A percentile compares a stretch with the other conserved stretches of the same genome.
phyloP scores from a whole-genome alignment of 2,888 invertebrate species.

The Heliconius hortense region DNA sequence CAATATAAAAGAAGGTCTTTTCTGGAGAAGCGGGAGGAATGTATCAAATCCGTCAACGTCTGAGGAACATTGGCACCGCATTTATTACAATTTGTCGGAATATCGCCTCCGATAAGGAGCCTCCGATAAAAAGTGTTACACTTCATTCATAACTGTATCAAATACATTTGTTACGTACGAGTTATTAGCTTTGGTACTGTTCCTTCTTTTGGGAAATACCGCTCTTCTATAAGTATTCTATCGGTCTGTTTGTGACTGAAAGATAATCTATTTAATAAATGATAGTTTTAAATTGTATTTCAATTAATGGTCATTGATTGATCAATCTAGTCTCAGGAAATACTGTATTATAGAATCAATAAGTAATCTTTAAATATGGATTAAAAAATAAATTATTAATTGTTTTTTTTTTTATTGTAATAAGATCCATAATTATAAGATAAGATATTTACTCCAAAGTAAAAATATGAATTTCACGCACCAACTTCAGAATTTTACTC shows the following conservation, averaged over 20 bases:
- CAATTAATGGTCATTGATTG: too few relatives aligned
- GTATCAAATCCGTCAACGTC: conserved; percentile 62
- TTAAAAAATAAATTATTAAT: too few relatives aligned
- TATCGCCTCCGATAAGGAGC: conserved; percentile 21
- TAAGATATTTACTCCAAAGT: too few relatives aligned
- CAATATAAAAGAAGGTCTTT: conserved; percentile 53
- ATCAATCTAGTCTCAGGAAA: too few relatives aligned
- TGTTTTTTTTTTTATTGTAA: too few relatives aligned
- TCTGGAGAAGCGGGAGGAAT: conserved; percentile 42
- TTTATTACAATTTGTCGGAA: conserved; percentile 38
- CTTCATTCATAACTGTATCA: conserved; percentile 13
- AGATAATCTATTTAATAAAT: neutral
- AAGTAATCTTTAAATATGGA: too few relatives aligned
- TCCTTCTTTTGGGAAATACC: neutral
- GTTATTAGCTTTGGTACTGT: neutral
- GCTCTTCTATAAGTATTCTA: neutral
- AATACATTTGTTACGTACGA: neutral
- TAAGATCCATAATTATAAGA: too few relatives aligned
- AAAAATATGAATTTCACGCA: too few relatives aligned
- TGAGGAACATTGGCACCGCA: conserved; percentile 36
- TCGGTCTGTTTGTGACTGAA: too few relatives aligned
- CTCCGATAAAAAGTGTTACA: conserved; percentile 26
- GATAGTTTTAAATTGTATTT: too few relatives aligned
- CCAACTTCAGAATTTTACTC: too few relatives aligned
- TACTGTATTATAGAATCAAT: too few relatives aligned